phyloP scores from a whole-genome alignment of 2,888 invertebrate species.

The Euphydryas editha region DNA sequence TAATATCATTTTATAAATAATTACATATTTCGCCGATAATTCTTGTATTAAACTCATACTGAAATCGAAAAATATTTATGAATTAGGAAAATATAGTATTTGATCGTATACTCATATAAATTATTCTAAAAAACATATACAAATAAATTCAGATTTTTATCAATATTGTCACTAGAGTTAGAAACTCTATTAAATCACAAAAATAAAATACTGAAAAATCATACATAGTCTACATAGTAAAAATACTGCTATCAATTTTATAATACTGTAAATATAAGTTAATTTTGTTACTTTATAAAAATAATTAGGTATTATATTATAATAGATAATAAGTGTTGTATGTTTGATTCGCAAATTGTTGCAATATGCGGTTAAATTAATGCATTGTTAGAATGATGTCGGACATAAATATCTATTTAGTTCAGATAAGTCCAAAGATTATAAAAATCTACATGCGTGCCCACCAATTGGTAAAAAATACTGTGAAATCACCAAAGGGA shows the following conservation, averaged over 20 bases:
- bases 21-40: constrained; percentile 4
- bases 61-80: neutral
- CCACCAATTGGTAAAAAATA: constrained; percentile 74
- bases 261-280: constrained; percentile 83
- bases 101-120: constrained; percentile 8
- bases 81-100: constrained; percentile 5
- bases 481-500: constrained; percentile 69
- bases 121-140: neutral
- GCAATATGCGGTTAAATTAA: constrained; percentile 80
- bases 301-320: constrained; percentile 82
- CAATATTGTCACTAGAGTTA: neutral
- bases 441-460: constrained; percentile 64
- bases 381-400: constrained; percentile 75
- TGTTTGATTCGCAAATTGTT: constrained; percentile 82
- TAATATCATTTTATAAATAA: constrained; percentile 12
- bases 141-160: neutral
- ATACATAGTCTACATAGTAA: constrained; percentile 65
- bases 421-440: constrained; percentile 78
- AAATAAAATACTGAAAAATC: constrained; percentile 45
- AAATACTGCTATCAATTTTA: constrained; percentile 81
- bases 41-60: constrained; percentile 6
- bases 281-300: constrained; percentile 83
- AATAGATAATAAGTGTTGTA: constrained; percentile 82
- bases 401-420: constrained; percentile 70
- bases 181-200: neutral